These are phyloP conservation scores for Polietes domitor DNA, from an alignment of 2,888 invertebrate genomes.

Conservation along the genomic window DNA sequence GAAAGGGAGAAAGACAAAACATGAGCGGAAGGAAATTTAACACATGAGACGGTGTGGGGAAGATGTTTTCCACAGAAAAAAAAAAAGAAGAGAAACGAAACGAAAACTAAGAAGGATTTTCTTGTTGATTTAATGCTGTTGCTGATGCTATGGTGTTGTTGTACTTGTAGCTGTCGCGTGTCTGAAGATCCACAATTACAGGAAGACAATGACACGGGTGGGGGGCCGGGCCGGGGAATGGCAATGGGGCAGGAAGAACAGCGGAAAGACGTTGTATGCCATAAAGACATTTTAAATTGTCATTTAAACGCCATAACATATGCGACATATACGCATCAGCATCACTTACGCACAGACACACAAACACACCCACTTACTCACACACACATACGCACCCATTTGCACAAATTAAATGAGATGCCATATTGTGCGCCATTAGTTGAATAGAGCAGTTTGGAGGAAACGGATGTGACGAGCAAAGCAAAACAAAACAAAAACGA, in stretches of 20 bases:
- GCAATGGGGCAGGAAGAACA: neutral
- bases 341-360: conserved; percentile 57
- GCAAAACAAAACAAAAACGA: neutral
- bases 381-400: neutral
- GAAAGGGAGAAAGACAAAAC: neutral
- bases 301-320: conserved; percentile 64
- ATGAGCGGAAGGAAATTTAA: conserved; percentile 1
- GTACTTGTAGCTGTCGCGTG: conserved; percentile 1
- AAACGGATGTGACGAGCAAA: conserved; percentile 26
- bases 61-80: neutral
- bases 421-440: conserved; percentile 57
- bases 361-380: neutral
- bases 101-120: conserved; percentile 24
- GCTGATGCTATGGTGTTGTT: neutral
- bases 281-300: conserved; percentile 64
- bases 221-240: too few species aligned
- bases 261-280: conserved; percentile 10
- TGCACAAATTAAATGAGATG: conserved; percentile 47
- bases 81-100: neutral
- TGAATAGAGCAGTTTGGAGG: neutral
- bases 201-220: neutral
- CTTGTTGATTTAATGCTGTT: conserved; percentile 14
- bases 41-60: neutral
- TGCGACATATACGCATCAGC: conserved; percentile 52
- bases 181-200: neutral